These are phyloP conservation scores for Hemichromis elongatus DNA, from an alignment of 2,113 vertebrate species.

Conservation along the genomic window DNA sequence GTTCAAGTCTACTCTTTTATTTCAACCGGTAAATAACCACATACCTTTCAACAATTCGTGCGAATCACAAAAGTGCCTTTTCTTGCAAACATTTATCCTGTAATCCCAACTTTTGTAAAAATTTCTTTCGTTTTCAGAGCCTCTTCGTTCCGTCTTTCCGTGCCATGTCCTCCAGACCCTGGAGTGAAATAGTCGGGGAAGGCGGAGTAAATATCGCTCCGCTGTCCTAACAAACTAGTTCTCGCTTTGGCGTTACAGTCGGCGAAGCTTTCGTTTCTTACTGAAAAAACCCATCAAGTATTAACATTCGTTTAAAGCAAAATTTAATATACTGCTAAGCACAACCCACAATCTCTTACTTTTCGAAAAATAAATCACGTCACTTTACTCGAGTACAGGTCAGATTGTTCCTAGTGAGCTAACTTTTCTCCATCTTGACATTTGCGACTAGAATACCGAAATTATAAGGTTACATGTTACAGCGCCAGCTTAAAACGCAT, in stretches of 20 bases:
- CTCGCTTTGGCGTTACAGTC: neutral
- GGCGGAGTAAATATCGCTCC: conserved; percentile 71
- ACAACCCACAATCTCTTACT: neutral
- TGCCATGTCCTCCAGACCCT: conserved; percentile 59
- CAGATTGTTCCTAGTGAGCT: neutral
- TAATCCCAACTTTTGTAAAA: neutral
- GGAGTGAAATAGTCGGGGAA: conserved; percentile 67
- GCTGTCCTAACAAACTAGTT: conserved; percentile 54
- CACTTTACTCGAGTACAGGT: neutral
- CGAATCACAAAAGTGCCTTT: neutral
- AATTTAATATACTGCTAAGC: accelerated
- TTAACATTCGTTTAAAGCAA: too few species aligned
- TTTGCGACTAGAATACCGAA: neutral
- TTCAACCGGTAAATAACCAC: neutral
- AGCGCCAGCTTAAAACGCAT: accelerated
- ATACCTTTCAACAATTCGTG: conserved; percentile 40
- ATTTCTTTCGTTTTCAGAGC: neutral
- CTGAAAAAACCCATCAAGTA: accelerated
- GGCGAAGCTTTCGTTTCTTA: accelerated
- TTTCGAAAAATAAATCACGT: neutral
- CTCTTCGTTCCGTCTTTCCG: conserved; percentile 34
- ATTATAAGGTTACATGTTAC: neutral
- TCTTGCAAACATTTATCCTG: neutral
- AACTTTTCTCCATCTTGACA: neutral
- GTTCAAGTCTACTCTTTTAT: neutral